These are phyloP conservation scores for Telenomus remus DNA, from an alignment of 1,140 invertebrate genomes.

Conservation along the genomic window DNA sequence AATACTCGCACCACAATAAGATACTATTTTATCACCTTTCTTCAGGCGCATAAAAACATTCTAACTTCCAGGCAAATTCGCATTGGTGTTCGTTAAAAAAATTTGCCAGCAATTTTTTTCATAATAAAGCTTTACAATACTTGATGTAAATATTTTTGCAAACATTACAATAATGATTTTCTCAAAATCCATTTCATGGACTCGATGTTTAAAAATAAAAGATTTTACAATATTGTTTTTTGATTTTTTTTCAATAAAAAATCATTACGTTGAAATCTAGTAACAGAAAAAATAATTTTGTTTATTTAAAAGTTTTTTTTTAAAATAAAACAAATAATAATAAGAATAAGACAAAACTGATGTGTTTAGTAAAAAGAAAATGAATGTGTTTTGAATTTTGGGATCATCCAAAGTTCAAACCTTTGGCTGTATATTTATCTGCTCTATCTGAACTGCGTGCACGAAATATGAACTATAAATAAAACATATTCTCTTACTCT, in stretches of 20 bases:
- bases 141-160: too few species aligned
- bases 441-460: slow-evolving; percentile 61
- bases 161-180: too few species aligned
- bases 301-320: too few species aligned
- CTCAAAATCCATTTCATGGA: too few species aligned
- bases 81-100: slow-evolving; percentile 31
- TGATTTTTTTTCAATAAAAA: too few species aligned
- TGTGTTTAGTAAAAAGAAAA: slow-evolving; percentile 5
- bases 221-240: too few species aligned
- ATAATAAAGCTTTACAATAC: slow-evolving; percentile 1
- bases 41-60: slow-evolving; percentile 27
- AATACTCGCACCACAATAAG: slow-evolving; percentile 30
- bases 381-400: slow-evolving; percentile 54
- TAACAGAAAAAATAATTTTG: too few species aligned
- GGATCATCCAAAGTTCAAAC: slow-evolving; percentile 51
- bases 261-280: too few species aligned
- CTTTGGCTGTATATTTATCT: slow-evolving; percentile 58
- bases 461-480: slow-evolving; percentile 75
- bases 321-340: too few species aligned
- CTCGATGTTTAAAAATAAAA: too few species aligned
- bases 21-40: slow-evolving; percentile 46
- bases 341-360: too few species aligned
- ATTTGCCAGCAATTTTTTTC: slow-evolving; percentile 14
- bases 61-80: slow-evolving; percentile 1
- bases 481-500: slow-evolving; percentile 71